phyloP scores from a whole-genome alignment of 1,140 invertebrate genomes.

The Adoxophyes honmai region DNA sequence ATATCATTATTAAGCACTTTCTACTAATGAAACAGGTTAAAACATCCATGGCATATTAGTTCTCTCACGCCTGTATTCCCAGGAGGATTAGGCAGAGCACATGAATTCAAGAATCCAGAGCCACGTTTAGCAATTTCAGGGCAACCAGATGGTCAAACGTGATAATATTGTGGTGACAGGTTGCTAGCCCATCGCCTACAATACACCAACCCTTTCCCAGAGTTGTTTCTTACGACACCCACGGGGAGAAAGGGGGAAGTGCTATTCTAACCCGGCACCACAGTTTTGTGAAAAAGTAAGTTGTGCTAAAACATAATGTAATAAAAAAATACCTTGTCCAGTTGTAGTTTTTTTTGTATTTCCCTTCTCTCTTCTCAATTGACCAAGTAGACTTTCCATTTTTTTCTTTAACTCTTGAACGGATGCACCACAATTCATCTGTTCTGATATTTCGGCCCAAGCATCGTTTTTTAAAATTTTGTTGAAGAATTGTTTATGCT shows the following conservation, averaged over 20 bases:
- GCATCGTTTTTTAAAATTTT: constrained; percentile 1
- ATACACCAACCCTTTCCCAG: too few relatives aligned
- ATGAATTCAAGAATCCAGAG: too few relatives aligned
- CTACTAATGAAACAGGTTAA: neutral
- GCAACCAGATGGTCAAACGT: too few relatives aligned
- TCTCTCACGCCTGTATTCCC: too few relatives aligned
- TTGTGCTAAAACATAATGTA: neutral
- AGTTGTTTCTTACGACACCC: too few relatives aligned
- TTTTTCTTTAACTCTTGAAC: constrained; percentile 1
- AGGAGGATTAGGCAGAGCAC: too few relatives aligned
- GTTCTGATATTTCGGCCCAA: neutral
- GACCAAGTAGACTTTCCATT: neutral
- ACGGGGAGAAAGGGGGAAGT: too few relatives aligned
- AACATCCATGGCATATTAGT: neutral
- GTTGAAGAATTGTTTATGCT: neutral
- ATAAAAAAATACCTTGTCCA: neutral
- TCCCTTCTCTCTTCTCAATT: neutral
- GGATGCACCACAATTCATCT: neutral
- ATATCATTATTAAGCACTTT: neutral
- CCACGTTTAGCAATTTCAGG: too few relatives aligned
- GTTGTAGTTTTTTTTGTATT: neutral
- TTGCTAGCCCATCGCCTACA: too few relatives aligned
- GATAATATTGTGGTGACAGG: too few relatives aligned
- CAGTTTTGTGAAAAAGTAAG: neutral
- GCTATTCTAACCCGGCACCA: neutral